Conservation (phyloP, 2,888 invertebrate genomes). For the Dyspetes luteomarginatus region DNA sequence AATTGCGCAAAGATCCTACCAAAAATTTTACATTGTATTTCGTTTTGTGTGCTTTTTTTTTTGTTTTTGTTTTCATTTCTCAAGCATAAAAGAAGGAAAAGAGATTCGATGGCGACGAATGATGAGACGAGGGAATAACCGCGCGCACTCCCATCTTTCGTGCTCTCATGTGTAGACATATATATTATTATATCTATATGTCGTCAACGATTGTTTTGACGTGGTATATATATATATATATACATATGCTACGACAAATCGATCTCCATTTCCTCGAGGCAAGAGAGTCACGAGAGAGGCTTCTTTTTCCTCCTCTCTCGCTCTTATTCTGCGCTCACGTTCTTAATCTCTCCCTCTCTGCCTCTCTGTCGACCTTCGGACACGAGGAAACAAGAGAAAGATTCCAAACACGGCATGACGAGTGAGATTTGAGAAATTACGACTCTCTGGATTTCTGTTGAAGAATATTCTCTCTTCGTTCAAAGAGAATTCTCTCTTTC, state of each 20-base stretch:
- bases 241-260: conserved; percentile 49
- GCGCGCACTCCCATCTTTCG: not conserved
- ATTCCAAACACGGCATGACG: conserved; percentile 31
- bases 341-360: conserved; percentile 27
- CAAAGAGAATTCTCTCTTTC: not conserved
- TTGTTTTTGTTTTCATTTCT: too few relatives aligned
- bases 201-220: conserved; percentile 41
- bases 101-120: too few relatives aligned
- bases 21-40: not conserved
- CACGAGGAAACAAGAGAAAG: conserved; percentile 32
- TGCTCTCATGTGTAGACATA: not conserved
- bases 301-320: conserved; percentile 32
- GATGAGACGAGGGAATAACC: too few relatives aligned
- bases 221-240: conserved; percentile 36
- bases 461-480: not conserved
- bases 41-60: too few relatives aligned
- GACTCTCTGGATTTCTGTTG: not conserved
- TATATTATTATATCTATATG: too few relatives aligned
- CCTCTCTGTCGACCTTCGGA: conserved; percentile 24
- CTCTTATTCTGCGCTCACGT: conserved; percentile 16
- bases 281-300: conserved; percentile 53
- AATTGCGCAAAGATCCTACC: not conserved
- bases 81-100: not conserved
- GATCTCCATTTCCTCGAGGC: conserved; percentile 51
- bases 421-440: not conserved